These are phyloP conservation scores for Tenebrosternarchus preto DNA, from an alignment of 2,113 vertebrate species.

Conservation along the genomic window DNA sequence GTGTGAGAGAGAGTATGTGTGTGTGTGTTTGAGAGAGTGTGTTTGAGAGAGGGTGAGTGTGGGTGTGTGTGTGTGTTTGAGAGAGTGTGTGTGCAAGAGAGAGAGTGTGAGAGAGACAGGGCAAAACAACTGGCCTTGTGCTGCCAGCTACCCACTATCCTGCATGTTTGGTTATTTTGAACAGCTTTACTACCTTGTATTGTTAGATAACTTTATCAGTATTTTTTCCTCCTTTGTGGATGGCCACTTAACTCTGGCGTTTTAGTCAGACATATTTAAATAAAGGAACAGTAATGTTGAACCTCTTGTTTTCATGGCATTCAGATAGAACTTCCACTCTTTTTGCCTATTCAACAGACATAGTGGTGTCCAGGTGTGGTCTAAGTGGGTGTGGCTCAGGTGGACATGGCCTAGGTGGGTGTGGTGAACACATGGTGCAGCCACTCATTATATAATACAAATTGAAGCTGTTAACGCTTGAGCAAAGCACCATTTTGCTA, in stretches of 20 bases:
- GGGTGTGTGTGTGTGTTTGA: no score
- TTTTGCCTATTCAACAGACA: not conserved
- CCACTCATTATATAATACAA: no score
- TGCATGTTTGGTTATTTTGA: constrained; percentile 62
- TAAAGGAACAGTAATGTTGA: constrained; percentile 50
- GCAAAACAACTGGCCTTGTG: not conserved
- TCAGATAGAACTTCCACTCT: not conserved
- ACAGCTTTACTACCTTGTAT: constrained; percentile 56
- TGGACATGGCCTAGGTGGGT: no score
- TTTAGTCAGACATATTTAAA: constrained; percentile 81
- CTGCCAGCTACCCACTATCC: constrained; percentile 44
- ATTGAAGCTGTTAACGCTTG: no score
- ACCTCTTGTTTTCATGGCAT: constrained; percentile 2
- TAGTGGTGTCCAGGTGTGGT: no score
- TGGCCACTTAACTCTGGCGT: constrained; percentile 71
- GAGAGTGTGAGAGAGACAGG: not conserved
- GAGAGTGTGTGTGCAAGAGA: constrained; percentile 25
- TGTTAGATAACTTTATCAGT: constrained; percentile 45
- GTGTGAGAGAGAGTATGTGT: not conserved
- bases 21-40: no score
- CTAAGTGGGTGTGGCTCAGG: no score
- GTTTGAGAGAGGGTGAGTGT: not conserved
- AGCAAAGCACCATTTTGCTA: no score
- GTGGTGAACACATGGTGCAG: not conserved
- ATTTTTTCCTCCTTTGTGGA: constrained; percentile 59